Evolutionary conservation across 2,888 invertebrate species (phyloP), one percentile per base, ranked within the genome.

Genomic region (Platerodrilus igneus): DNA sequence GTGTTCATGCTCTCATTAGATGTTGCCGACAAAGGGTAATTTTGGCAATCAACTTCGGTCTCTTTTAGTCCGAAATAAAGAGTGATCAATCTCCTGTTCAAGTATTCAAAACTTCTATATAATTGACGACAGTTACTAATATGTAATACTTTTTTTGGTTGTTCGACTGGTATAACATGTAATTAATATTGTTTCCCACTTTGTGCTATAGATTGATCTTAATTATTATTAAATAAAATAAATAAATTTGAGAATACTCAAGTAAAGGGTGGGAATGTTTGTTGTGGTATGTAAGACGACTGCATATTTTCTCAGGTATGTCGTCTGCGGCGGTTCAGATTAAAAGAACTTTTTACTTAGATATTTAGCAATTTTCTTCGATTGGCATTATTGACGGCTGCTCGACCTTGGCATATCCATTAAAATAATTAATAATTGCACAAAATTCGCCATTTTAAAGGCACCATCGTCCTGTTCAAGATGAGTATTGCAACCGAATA

Each of bases 11-110:
- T 52, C 60, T 60, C 62, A 60, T 60, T 60, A 60, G 58, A 58
- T 45, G 50, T 34, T 45, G 60, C 60, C 63, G 60, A 62, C 61
- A 62, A 63, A 61, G 61, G 56, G 51, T 54, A 58, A 60, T 61
- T 62, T 59, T 60, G 58, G 59, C 62, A 58, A 62, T 61, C 60
- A 56, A 55, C 53, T 52, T 54, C 55, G 51, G 53, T 51, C 43
- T 41, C 48, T 57, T 59, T 58, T 56, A 57, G 50, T 53, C 47
- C 45, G 50, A 47, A 41, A 41, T 41, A 39, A 31, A 30, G 46
- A 50, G 53, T 51, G 50, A 59, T 58, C 57, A 56, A 58, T 59
- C 57, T 58, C 57, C 50, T 44, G 51, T 41, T 50, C 42, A 45
- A 44, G 44, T 50, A 46, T 50, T 50, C 41, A 45, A 38, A 31